phyloP scores from a whole-genome alignment of 2,888 invertebrate species.

The Caenorhabditis auriculariae region DNA sequence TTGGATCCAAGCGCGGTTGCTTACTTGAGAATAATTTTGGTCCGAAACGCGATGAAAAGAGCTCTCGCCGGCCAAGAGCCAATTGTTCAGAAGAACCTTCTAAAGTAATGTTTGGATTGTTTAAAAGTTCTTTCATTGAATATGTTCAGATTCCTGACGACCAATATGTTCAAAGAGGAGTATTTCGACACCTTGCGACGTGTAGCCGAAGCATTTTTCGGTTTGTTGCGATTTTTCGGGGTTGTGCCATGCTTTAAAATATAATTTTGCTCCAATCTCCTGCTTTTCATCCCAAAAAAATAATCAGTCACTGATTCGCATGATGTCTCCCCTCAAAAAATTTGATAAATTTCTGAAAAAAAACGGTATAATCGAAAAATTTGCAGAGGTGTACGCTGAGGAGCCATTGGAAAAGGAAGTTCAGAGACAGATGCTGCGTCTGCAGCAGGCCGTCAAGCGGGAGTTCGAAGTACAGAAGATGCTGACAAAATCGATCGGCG shows the following conservation, averaged over 20 bases:
- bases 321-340: background rate
- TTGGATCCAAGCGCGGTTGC: slow-evolving; percentile 10
- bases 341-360: background rate
- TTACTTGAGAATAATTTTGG: slow-evolving; percentile 19
- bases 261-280: too few relatives aligned
- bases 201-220: slow-evolving; percentile 40
- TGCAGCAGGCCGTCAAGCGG: slow-evolving; percentile 19
- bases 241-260: too few relatives aligned
- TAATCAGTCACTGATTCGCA: too few relatives aligned
- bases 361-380: background rate
- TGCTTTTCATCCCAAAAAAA: too few relatives aligned
- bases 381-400: slow-evolving; percentile 43
- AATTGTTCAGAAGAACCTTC: slow-evolving; percentile 78
- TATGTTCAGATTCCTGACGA: slow-evolving; percentile 75
- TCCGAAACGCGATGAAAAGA: slow-evolving; percentile 24
- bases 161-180: slow-evolving; percentile 58
- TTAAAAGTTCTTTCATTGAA: slow-evolving; percentile 71
- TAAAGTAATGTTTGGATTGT: slow-evolving; percentile 67
- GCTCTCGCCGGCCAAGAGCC: slow-evolving; percentile 24
- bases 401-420: slow-evolving; percentile 25
- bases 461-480: slow-evolving; percentile 43
- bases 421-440: slow-evolving; percentile 10
- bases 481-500: slow-evolving; percentile 35
- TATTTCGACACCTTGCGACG: slow-evolving; percentile 51
- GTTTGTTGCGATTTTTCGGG: slow-evolving; percentile 8